Base-by-base conservation (phyloP, 2,888 invertebrate species). In the Alloplasta piceator region DNA sequence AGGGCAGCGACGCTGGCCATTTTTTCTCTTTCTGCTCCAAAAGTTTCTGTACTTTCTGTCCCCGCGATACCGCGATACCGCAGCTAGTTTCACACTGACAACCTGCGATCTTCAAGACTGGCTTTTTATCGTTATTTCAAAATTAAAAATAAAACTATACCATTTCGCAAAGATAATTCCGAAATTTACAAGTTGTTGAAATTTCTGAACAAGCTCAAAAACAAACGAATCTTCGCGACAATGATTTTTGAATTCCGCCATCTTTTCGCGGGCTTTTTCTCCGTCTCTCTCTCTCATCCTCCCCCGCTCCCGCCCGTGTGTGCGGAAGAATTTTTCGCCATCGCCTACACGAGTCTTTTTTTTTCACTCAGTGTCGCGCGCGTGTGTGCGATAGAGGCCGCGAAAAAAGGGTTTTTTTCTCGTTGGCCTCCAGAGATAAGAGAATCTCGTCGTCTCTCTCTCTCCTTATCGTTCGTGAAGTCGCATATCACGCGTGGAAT, bases 1-100 rank as follows among this genome's bases (percentile, higher is more conserved):
- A 74, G 66, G 46, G 74, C 56, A 48, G 70, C 46, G 46, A 81
- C 48, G 60, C 71, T 78, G 7, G 36, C 26, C 81, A 39, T 58
- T 64, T 81, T 66, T 73, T 74, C 43, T 0, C 1, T 38, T 12
- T 36, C 10, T 43, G 60, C 9, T 43, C 64, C 64, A 14, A 63
- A 67, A 38, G n/a, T n/a, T n/a, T n/a, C n/a, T n/a, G n/a, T n/a
- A n/a, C n/a, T n/a, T n/a, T n/a, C n/a, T n/a, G n/a, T n/a, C n/a
- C n/a, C n/a, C n/a, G n/a, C n/a, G n/a, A n/a, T n/a, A n/a, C n/a
- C 36, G 26, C 43, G 12, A 58, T 5, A 6, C 46, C 10, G 43
- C 43, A 43, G 43, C 43, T 14, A 3, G 10, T 52, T 64, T 46
- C n/a, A 48, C 48, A 36, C 50, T 14, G 26, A 26, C 26, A 26